Percentiles rank a stretch among this genome's conserved stretches.
Conservation (phyloP, 2,888 invertebrate genomes). For the Ophioninae sp. region DNA sequence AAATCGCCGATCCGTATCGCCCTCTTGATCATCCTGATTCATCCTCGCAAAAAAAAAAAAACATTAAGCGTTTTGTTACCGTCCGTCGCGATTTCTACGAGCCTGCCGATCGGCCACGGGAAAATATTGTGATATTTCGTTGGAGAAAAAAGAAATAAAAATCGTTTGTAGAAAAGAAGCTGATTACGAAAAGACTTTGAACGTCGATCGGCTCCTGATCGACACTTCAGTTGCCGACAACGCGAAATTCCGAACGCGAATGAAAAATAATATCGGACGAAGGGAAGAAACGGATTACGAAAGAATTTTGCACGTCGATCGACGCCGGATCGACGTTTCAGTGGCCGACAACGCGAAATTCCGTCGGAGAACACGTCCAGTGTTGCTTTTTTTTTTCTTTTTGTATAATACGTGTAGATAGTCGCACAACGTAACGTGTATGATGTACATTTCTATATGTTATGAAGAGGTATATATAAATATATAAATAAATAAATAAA, state of each 20-base stretch:
- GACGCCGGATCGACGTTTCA: too few relatives aligned
- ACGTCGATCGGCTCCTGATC: conserved; percentile 30
- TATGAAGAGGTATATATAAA: conserved; percentile 72
- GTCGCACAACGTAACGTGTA: conserved; percentile 76
- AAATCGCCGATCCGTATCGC: not conserved
- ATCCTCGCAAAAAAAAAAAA: conserved; percentile 31
- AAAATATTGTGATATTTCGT: conserved; percentile 62
- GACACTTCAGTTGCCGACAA: conserved; percentile 28
- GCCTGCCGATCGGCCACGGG: conserved; percentile 36
- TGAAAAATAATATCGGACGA: too few relatives aligned
- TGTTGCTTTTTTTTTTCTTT: conserved; percentile 73
- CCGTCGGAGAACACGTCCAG: conserved; percentile 69
- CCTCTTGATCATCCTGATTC: conserved; percentile 3
- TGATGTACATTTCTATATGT: conserved; percentile 78
- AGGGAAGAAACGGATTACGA: too few relatives aligned
- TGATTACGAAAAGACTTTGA: not conserved
- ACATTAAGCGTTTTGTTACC: too few relatives aligned
- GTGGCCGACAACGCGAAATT: too few relatives aligned
- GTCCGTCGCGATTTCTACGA: conserved; percentile 39
- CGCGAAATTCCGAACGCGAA: conserved; percentile 53
- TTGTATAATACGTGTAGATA: conserved; percentile 80
- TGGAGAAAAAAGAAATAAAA: conserved; percentile 25
- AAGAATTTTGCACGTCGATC: too few relatives aligned
- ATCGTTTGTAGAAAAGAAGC: not conserved
- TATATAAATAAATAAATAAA: conserved; percentile 67